Evolutionary conservation across 2,888 invertebrate genomes (phyloP).

Genomic region (Pandemis cinnamomeana): DNA sequence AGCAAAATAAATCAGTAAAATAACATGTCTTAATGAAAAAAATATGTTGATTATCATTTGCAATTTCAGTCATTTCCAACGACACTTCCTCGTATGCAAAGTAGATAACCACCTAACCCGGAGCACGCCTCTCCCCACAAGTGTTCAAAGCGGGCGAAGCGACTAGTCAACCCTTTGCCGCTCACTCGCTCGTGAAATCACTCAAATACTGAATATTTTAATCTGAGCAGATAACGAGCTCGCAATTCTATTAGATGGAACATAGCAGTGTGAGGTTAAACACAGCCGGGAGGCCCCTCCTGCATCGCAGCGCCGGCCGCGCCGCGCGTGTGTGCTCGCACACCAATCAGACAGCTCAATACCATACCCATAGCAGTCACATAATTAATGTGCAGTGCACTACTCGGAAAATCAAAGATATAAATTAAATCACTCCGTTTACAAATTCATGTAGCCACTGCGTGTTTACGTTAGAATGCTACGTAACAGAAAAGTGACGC

Average conservation of each 20-base stretch:
- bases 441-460: not conserved
- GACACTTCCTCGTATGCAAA: conserved; percentile 71
- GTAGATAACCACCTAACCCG: conserved; percentile 62
- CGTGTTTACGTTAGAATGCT: conserved; percentile 1
- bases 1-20: not conserved
- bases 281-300: conserved; percentile 57
- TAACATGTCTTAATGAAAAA: not conserved
- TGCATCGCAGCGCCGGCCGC: conserved; percentile 51
- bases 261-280: conserved; percentile 80
- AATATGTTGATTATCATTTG: conserved; percentile 42
- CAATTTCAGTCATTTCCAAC: conserved; percentile 57
- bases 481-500: not conserved
- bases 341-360: conserved; percentile 15
- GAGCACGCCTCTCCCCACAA: conserved; percentile 72
- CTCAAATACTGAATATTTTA: conserved; percentile 85
- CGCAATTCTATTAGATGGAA: conserved; percentile 84
- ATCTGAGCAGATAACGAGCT: conserved; percentile 85
- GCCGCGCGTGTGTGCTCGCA: conserved; percentile 13
- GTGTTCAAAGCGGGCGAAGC: conserved; percentile 82
- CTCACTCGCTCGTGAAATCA: conserved; percentile 84
- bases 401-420: conserved; percentile 31
- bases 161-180: conserved; percentile 84
- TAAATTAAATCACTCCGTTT: conserved; percentile 25
- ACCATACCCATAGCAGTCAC: conserved; percentile 15
- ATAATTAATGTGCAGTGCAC: conserved; percentile 26